phyloP scores from a whole-genome alignment of 2,113 vertebrate species.

The Micromys minutus region DNA sequence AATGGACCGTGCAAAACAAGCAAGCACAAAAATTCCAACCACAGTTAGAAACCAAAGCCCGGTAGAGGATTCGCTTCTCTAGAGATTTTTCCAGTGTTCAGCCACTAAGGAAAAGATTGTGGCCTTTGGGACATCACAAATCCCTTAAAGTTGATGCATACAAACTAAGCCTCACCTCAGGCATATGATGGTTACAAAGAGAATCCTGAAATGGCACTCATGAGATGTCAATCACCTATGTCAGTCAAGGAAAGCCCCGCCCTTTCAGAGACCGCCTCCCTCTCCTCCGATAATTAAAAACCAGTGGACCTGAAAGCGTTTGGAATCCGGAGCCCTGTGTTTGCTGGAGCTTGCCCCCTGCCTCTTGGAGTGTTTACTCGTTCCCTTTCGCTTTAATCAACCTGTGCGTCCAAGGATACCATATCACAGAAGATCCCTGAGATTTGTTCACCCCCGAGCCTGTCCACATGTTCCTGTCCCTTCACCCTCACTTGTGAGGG shows the following conservation, averaged over 20 bases:
- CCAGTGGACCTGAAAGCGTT: too few species aligned
- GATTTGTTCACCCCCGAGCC: neutral
- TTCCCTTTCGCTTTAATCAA: neutral
- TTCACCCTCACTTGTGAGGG: neutral
- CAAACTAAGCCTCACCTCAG: neutral
- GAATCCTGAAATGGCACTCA: neutral
- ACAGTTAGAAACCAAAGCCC: neutral
- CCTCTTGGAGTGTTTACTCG: neutral
- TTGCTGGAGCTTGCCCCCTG: neutral
- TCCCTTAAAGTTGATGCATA: neutral
- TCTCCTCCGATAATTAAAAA: neutral
- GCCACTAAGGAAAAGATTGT: neutral
- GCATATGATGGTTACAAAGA: too few species aligned
- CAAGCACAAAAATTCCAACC: neutral
- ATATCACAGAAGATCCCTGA: neutral
- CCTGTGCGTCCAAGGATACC: neutral
- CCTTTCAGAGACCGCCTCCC: neutral
- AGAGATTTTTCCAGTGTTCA: neutral
- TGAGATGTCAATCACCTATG: neutral
- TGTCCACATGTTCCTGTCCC: fast-evolving
- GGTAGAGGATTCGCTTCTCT: neutral
- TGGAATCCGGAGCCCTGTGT: neutral
- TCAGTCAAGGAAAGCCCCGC: neutral
- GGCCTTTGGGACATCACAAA: neutral
- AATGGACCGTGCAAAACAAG: neutral